Percentiles rank a stretch among this genome's conserved stretches.
Conservation (phyloP, 2,113 vertebrate species). For the Pteruthius melanotis region DNA sequence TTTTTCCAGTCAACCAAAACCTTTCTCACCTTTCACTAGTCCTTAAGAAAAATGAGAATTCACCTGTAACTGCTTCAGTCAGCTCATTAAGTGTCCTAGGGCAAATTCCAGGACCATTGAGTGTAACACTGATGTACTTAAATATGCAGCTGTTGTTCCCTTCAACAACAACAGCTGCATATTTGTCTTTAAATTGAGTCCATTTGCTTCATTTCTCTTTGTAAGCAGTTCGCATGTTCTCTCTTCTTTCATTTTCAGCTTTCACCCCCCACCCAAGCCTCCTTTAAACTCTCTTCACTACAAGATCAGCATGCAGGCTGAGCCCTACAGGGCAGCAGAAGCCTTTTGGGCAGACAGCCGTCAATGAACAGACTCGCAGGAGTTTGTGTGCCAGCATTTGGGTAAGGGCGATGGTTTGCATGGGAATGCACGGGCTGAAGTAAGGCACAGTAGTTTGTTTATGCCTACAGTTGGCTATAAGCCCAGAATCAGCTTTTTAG, state of each 20-base stretch:
- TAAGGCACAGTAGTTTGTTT: neutral
- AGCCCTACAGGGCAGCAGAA: neutral
- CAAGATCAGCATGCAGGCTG: neutral
- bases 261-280: neutral
- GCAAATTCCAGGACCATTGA: neutral
- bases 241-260: neutral
- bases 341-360: neutral
- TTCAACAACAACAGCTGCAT: too few species aligned
- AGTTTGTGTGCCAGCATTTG: slow-evolving; percentile 1
- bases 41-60: neutral
- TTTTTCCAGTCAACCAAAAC: neutral
- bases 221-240: neutral
- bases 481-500: slow-evolving; percentile 20
- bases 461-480: slow-evolving; percentile 21
- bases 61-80: neutral
- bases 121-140: neutral
- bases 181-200: neutral
- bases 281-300: neutral
- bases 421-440: slow-evolving; percentile 23
- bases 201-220: neutral
- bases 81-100: neutral
- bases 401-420: neutral
- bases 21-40: neutral
- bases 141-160: neutral
- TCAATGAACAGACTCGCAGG: neutral